Base-by-base conservation (phyloP, 1,140 invertebrate genomes). In the Papilio glaucus region DNA sequence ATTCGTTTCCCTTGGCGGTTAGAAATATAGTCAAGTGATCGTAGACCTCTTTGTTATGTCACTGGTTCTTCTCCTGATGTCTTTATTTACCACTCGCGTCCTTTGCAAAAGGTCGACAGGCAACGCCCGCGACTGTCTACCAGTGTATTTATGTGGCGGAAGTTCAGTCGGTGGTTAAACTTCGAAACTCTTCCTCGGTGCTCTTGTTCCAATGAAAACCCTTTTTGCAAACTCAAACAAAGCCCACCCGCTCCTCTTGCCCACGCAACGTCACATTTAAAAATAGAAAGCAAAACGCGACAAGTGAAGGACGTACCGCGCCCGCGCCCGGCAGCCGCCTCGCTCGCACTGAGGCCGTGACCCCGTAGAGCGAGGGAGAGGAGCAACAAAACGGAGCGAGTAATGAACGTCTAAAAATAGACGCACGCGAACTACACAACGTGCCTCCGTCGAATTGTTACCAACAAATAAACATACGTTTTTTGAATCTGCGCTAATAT, bases 301-400 rank as follows among this genome's bases (percentile, higher is more conserved):
- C 87, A 90, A 88, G 79, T 89, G 88, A 90, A 90, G 88, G 88
- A 87, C 88, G 87, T 77, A 76, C 76, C 78, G 73, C 79, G 78
- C 77, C 76, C 81, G 76, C 82, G 71, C 73, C 71, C 72, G 69
- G 15, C 26, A 38, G 10, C 72, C 68, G 24, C 81, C 80, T 69
- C 77, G 18, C 68, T 81, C 78, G 62, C 84, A 67, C 79, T 4
- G 41, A 21, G 49, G n/a, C 15, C 10, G 7, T 26, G 9, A 18
- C 33, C 24, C 9, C n/a, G 45, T 42, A 7, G 78, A 15, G n/a
- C 9, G 76, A 82, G 72, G 42, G 78, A 80, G 76, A 84, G 10
- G 65, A 57, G 26, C 49, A 65, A 76, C 68, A 77, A 77, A 73
- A 81, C 72, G 72, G 70, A 78, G 67, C 67, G 74, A 76, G 80